A percentile compares a stretch with the other conserved stretches of the same genome.
These are phyloP conservation scores for Prostheceraeus crozeri DNA, from an alignment of 2,888 invertebrate species.

Conservation along the genomic window DNA sequence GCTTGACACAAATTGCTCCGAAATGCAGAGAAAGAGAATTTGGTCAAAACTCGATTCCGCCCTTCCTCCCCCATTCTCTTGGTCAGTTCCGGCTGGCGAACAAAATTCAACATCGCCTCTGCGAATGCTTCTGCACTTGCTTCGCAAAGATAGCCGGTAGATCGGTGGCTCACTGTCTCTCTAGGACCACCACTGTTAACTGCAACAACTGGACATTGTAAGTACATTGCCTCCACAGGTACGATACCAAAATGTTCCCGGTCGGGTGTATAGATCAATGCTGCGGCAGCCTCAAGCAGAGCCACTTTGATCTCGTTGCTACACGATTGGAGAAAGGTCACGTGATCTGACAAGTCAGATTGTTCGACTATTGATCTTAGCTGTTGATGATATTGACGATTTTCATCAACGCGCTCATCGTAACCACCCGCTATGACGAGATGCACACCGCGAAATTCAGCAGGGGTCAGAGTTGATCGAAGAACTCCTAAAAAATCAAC, in stretches of 20 bases:
- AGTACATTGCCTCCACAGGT: slow-evolving; percentile 94
- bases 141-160: slow-evolving; percentile 57
- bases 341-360: slow-evolving; percentile 62
- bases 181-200: slow-evolving; percentile 88
- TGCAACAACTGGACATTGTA: slow-evolving; percentile 83
- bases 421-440: slow-evolving; percentile 92
- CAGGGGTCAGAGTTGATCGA: no score
- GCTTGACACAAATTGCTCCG: no score
- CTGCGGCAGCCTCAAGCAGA: slow-evolving; percentile 68
- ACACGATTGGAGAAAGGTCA: slow-evolving; percentile 78
- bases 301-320: slow-evolving; percentile 74
- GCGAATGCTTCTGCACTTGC: slow-evolving; percentile 67
- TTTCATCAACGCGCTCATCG: slow-evolving; percentile 77
- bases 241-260: slow-evolving; percentile 99
- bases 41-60: slow-evolving; percentile 65
- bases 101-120: slow-evolving; percentile 66
- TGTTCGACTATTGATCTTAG: no score
- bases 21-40: slow-evolving; percentile 77
- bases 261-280: slow-evolving; percentile 84
- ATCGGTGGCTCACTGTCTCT: slow-evolving; percentile 68
- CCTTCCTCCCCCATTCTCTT: slow-evolving; percentile 70
- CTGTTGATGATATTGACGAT: slow-evolving; percentile 74
- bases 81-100: slow-evolving; percentile 63
- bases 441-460: slow-evolving; percentile 43
- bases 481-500: no score